Evolutionary conservation across 2,888 invertebrate genomes (phyloP), one percentile per base, ranked within the genome.

Genomic region (Labia minor): DNA sequence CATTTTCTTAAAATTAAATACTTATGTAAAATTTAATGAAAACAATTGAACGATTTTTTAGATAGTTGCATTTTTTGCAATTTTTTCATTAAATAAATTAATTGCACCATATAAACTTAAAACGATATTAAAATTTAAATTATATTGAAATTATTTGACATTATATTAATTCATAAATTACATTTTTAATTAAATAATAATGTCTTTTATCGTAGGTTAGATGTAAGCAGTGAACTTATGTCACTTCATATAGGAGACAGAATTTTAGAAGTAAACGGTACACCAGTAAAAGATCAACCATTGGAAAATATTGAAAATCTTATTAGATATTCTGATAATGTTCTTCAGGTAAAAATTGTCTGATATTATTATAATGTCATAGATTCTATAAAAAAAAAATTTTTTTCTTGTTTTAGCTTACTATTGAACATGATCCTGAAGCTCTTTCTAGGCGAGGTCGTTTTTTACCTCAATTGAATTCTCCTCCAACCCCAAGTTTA

Each of bases 201-300:
- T 16, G 63, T 33, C 67, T 76, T 79, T 37, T 78, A n/a, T n/a
- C n/a, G n/a, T n/a, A 92, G 92, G 77, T 83, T 92, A 73, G 92
- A 91, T 74, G 85, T 90, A 68, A 88, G 88, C 72, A 87, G 87
- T 73, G 90, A 90, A 71, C 81, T 92, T 67, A 87, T 92, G 82
- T 87, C 90, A 8, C 80, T 95, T 66, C 93, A 90, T 76, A 88
- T 95, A 72, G 95, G 95, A n/a, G 95, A 95, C 79, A 84, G 88
- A 74, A 92, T 96, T 71, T 80, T 95, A 70, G 95, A 95, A 81
- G 92, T 95, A 64, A 94, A 95, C 81, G 95, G 95, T 1, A 86
- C 90, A 0, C 90, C 93, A 0, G 89, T 94, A 0, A 86, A 85
- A 74, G 89, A 90, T 74, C 86, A 88, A 66, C 87, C 90, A 0